These are phyloP conservation scores for Urosaurus nigricauda DNA, from an alignment of 2,797 vertebrate genomes.

Conservation along the genomic window DNA sequence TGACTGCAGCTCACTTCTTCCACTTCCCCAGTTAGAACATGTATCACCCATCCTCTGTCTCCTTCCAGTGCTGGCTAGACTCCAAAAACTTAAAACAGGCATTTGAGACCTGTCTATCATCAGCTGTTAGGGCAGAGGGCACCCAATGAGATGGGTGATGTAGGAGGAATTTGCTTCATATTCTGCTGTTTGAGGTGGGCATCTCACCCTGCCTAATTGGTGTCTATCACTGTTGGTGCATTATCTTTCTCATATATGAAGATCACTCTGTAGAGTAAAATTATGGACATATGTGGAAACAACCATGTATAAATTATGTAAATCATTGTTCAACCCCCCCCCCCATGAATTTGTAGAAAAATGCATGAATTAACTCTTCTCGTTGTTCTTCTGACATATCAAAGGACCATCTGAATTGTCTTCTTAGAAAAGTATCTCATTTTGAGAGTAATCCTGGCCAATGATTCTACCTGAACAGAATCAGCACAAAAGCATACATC, in stretches of 20 bases:
- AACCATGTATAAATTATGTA: background rate
- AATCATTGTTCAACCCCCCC: background rate
- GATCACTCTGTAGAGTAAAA: background rate
- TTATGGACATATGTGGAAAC: background rate
- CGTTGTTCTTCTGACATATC: background rate
- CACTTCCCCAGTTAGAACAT: too few relatives aligned
- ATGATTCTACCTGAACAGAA: background rate
- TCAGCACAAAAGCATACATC: background rate
- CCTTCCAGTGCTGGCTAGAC: too few relatives aligned
- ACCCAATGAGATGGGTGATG: background rate
- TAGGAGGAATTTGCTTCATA: background rate
- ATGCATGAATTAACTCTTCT: background rate
- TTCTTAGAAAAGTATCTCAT: background rate
- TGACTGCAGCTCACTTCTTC: too few relatives aligned
- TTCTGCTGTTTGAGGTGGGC: background rate
- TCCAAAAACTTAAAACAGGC: too few relatives aligned
- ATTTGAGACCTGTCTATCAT: background rate
- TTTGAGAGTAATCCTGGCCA: background rate
- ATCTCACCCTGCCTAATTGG: background rate
- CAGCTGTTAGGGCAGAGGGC: background rate
- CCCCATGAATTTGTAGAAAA: background rate
- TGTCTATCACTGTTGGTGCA: background rate
- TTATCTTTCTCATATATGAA: background rate
- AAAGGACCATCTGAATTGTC: background rate
- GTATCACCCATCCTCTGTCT: too few relatives aligned